Conservation (phyloP, 2,888 invertebrate species). For the Tetheella fluctuosa region DNA sequence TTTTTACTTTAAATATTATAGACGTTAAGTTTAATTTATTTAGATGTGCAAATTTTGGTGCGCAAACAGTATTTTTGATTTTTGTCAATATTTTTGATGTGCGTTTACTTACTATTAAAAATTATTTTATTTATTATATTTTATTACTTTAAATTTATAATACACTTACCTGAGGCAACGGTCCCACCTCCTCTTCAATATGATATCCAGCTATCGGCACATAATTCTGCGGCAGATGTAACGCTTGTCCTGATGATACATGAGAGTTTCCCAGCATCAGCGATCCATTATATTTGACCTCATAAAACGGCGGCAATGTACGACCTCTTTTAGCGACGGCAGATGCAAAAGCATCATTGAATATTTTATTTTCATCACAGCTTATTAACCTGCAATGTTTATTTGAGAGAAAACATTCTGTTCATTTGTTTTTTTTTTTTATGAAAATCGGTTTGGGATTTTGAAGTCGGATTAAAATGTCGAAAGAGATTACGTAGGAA, state of each 20-base stretch:
- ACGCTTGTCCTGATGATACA: slow-evolving; percentile 25
- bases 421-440: not conserved
- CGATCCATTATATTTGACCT: slow-evolving; percentile 36
- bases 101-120: too few relatives aligned
- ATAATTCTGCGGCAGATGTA: slow-evolving; percentile 36
- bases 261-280: slow-evolving; percentile 42
- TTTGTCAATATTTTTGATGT: too few relatives aligned
- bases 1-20: too few relatives aligned
- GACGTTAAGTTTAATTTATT: too few relatives aligned
- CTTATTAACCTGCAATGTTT: slow-evolving; percentile 12
- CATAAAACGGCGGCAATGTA: slow-evolving; percentile 27
- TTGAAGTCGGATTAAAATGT: too few relatives aligned
- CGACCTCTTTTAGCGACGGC: slow-evolving; percentile 23
- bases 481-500: too few relatives aligned
- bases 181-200: slow-evolving; percentile 21
- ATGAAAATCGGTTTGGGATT: not conserved
- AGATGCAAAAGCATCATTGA: slow-evolving; percentile 19
- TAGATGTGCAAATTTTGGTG: too few relatives aligned
- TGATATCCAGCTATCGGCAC: slow-evolving; percentile 40
- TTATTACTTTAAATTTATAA: too few relatives aligned
- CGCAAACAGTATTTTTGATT: too few relatives aligned
- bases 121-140: too few relatives aligned
- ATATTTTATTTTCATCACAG: slow-evolving; percentile 16
- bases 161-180: not conserved
- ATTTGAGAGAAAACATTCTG: not conserved